Base-by-base conservation (phyloP, 2,113 vertebrate species). In the Anthoscopus minutus region DNA sequence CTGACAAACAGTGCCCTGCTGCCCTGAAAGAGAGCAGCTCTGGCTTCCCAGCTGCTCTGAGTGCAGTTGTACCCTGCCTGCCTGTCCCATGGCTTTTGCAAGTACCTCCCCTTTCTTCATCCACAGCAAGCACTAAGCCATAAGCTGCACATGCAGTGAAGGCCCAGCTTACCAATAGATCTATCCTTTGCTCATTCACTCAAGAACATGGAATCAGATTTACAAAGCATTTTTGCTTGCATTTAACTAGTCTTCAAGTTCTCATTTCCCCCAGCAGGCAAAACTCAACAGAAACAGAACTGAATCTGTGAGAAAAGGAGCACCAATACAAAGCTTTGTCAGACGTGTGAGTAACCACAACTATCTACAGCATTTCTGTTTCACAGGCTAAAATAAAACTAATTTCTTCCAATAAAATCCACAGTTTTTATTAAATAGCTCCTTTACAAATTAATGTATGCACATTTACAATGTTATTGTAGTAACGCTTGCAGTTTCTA, bases 171-270 rank as follows among this genome's bases (percentile, higher is more conserved):
- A 72, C 54, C 51, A 61, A 74, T 0, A 80, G 40, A 53, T 86
- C 47, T 83, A 4, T 58, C 35, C 58, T 74, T 67, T 67, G 38
- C 31, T 93, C 71, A 37, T 60, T 81, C 78, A 78, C 28, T 73
- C 21, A 3, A 89, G 81, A 74, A 33, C 38, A n/a, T 0, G 53
- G 44, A 92, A 91, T 89, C 60, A 81, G 48, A 78, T 81, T 89
- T 92, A 83, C 37, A 88, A 42, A 89, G 64, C 38, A 66, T 80
- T 76, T 87, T 50, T 47, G 37, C 28, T 92, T 81, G 81, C 81
- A 65, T 54, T 81, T 76, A 86, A 96, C 67, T 81, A 82, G 62
- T 84, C 76, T 81, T 97, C 60, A 80, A 86, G 51, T 87, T 96
- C 91, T 94, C 81, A 51, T 84, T 70, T 62, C 77, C 51, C 70